These are phyloP conservation scores for Hartigia nigra DNA, from an alignment of 2,888 invertebrate species.

Conservation along the genomic window DNA sequence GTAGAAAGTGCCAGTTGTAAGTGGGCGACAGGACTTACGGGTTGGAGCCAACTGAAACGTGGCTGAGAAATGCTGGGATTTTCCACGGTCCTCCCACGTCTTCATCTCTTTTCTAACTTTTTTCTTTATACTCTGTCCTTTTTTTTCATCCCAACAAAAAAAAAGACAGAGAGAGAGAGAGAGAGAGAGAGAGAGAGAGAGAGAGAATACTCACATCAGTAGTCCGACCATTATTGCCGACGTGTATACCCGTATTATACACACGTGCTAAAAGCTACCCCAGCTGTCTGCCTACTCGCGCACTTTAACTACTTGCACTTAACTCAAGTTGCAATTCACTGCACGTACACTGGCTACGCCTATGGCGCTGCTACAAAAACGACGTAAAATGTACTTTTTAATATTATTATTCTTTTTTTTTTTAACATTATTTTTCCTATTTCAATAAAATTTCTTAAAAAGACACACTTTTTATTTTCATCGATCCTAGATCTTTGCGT, in stretches of 20 bases:
- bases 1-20: slow-evolving; percentile 39
- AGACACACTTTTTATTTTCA: no score
- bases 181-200: background rate
- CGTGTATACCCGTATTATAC: background rate
- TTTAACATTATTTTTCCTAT: no score
- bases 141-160: background rate
- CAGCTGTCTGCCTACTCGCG: background rate
- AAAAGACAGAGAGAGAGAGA: background rate
- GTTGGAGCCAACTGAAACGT: background rate
- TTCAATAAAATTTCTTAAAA: no score
- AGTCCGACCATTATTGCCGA: background rate
- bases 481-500: background rate
- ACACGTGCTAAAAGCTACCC: background rate
- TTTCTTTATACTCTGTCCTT: background rate
- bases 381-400: background rate
- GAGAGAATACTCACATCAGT: background rate
- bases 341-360: background rate
- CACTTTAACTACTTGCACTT: background rate
- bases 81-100: slow-evolving; percentile 5
- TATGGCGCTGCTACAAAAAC: background rate
- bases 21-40: slow-evolving; percentile 25
- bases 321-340: background rate
- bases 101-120: background rate
- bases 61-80: background rate
- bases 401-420: no score